Evolutionary conservation across 2,888 invertebrate species (phyloP).

Genomic region (Latrodectus hesperus): DNA sequence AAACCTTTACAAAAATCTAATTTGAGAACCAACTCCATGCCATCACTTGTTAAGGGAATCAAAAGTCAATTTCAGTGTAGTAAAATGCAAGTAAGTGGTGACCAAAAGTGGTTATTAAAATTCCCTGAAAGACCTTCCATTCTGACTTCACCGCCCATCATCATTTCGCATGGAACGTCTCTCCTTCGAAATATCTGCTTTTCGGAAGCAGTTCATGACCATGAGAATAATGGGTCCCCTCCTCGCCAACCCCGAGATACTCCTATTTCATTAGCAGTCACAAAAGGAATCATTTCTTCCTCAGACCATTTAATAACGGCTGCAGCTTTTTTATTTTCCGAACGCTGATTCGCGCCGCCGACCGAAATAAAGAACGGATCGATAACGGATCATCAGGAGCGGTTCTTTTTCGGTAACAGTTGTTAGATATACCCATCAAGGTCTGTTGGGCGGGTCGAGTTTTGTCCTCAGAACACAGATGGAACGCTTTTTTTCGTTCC

Average conservation of each 20-base stretch:
- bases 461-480: background rate
- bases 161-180: no score
- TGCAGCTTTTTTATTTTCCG: constrained; percentile 13
- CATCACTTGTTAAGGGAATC: no score
- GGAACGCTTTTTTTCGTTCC: background rate
- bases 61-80: no score
- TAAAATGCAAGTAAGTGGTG: no score
- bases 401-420: background rate
- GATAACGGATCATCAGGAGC: constrained; percentile 21
- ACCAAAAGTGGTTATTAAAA: no score
- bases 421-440: constrained; percentile 1
- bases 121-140: no score
- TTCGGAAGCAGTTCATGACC: background rate
- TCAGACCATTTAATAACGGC: constrained; percentile 38
- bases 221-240: background rate
- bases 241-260: background rate
- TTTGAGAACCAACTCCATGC: no score
- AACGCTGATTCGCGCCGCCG: constrained; percentile 45
- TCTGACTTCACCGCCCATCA: no score
- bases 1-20: no score
- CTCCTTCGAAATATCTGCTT: no score
- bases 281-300: no score
- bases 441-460: background rate
- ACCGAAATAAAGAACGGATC: constrained; percentile 53
- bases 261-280: background rate